These are phyloP conservation scores for Oenanthe oenanthe DNA, from an alignment of 2,113 vertebrate genomes.

Conservation along the genomic window DNA sequence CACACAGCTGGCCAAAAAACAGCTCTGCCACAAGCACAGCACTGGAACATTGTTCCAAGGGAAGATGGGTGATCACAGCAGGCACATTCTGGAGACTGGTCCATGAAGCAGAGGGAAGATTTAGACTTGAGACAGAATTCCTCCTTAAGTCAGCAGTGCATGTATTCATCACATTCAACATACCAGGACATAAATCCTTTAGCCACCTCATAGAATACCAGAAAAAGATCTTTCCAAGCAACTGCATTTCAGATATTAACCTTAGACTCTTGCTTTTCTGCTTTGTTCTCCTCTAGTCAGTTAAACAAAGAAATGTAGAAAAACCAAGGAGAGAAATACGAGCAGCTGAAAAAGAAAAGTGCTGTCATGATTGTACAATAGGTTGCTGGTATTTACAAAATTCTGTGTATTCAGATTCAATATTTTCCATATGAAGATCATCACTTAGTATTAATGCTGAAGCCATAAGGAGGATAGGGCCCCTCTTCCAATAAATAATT, in stretches of 20 bases:
- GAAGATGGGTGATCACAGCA: not conserved
- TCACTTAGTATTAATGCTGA: conserved; percentile 42
- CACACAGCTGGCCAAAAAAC: not conserved
- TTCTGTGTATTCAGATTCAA: not conserved
- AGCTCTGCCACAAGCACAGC: not conserved
- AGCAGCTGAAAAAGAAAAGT: conserved; percentile 24
- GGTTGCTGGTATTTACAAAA: conserved; percentile 21
- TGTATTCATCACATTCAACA: not conserved
- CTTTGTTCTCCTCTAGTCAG: not conserved
- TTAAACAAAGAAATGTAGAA: not conserved
- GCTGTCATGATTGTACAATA: not conserved
- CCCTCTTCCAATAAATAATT: conserved; percentile 37
- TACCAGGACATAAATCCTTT: not conserved
- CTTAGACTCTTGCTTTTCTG: not conserved
- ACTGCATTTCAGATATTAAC: not conserved
- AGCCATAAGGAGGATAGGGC: not conserved
- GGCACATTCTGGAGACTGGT: not conserved
- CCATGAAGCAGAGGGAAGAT: not conserved
- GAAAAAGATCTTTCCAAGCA: not conserved
- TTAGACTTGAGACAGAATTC: not conserved
- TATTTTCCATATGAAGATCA: conserved; percentile 44
- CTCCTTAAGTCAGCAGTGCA: not conserved
- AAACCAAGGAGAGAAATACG: not conserved
- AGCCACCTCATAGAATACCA: not conserved
- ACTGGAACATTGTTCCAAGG: not conserved